A percentile compares a stretch with the other conserved stretches of the same genome.
Evolutionary conservation across 1,140 invertebrate genomes (phyloP).

Genomic region (Adelges cooleyi): DNA sequence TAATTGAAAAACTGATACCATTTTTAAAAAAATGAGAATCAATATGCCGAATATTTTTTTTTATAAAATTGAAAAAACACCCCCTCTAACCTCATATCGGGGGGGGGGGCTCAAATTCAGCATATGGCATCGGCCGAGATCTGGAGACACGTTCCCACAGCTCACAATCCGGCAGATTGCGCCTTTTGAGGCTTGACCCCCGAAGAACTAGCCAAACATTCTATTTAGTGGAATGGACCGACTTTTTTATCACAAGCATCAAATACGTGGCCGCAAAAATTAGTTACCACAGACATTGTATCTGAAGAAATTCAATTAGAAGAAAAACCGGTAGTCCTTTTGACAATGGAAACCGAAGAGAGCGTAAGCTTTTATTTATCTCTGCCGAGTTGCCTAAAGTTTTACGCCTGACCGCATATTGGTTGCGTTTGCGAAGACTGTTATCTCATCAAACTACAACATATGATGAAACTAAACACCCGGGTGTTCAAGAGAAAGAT

Average conservation of each 20-base stretch:
- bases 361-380: not conserved
- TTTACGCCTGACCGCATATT: not conserved
- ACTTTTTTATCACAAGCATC: too few species aligned
- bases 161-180: conserved; percentile 35
- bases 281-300: too few species aligned
- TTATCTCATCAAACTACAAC: not conserved
- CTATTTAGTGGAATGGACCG: conserved; percentile 30
- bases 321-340: too few species aligned
- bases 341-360: not conserved
- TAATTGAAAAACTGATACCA: too few species aligned
- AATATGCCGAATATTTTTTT: too few species aligned
- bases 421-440: not conserved
- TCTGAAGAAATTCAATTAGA: too few species aligned
- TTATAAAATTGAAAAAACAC: too few species aligned
- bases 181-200: conserved; percentile 32
- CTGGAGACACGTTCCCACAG: conserved; percentile 32
- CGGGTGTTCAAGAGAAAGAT: not conserved
- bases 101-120: too few species aligned
- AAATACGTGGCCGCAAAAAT: too few species aligned
- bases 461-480: not conserved
- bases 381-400: not conserved
- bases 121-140: too few species aligned
- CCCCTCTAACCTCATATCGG: too few species aligned
- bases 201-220: not conserved
- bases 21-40: too few species aligned